Conservation (phyloP, 2,113 vertebrate species). For the Saccopteryx bilineata region DNA sequence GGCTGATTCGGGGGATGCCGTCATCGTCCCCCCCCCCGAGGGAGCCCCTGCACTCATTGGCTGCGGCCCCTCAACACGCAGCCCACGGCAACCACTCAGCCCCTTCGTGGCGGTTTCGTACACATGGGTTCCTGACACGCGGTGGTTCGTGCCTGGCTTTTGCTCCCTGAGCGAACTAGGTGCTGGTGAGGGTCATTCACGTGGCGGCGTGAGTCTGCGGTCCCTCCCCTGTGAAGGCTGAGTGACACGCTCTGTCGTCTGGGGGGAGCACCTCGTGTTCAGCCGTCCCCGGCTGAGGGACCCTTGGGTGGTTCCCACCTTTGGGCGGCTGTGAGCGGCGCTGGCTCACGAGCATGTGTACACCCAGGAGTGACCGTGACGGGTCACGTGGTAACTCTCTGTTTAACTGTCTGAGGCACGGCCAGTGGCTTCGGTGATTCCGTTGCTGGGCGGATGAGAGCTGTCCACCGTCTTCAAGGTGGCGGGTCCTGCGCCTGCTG, state of each 20-base stretch:
- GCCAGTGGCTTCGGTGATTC: neutral
- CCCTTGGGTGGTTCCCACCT: fast-evolving
- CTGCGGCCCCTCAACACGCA: fast-evolving
- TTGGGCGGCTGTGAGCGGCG: fast-evolving
- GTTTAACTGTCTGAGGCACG: neutral
- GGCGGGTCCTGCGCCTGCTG: neutral
- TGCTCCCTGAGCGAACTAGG: fast-evolving
- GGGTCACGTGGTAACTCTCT: fast-evolving
- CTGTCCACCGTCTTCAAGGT: fast-evolving
- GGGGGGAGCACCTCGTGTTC: fast-evolving
- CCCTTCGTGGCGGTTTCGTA: no score
- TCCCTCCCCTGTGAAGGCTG: neutral
- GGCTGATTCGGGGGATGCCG: neutral
- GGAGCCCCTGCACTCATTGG: fast-evolving
- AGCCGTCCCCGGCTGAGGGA: fast-evolving
- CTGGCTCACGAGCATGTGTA: fast-evolving
- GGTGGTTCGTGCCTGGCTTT: neutral
- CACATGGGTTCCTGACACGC: fast-evolving
- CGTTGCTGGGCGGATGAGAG: no score
- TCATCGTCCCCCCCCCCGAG: neutral
- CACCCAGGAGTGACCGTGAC: fast-evolving
- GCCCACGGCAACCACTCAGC: fast-evolving
- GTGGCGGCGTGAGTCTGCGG: fast-evolving
- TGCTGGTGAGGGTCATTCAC: fast-evolving
- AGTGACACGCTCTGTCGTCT: fast-evolving